These are phyloP conservation scores for Engystomops pustulosus DNA, from an alignment of 2,113 vertebrate genomes.

Conservation along the genomic window DNA sequence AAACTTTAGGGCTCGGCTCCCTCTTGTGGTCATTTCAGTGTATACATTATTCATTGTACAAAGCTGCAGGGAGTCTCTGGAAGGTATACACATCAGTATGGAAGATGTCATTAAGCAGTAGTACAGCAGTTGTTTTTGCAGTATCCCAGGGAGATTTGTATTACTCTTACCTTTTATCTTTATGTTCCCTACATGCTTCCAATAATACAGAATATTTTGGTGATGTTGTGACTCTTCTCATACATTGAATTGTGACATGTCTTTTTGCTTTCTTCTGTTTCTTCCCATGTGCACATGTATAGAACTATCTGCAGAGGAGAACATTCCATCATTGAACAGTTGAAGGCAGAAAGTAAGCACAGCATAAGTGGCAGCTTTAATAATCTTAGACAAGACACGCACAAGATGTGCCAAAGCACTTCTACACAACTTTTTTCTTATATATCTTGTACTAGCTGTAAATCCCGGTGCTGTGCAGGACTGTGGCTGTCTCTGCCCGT, in stretches of 20 bases:
- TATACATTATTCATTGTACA: not conserved
- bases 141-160: too few relatives aligned
- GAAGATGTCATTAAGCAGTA: not conserved
- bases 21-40: not conserved
- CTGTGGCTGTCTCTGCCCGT: too few relatives aligned
- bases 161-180: not conserved
- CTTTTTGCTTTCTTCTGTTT: not conserved
- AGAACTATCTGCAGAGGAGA: conserved; percentile 96
- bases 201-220: not conserved
- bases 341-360: conserved; percentile 88
- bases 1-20: not conserved
- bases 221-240: not conserved
- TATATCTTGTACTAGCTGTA: too few relatives aligned
- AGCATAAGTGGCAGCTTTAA: too few relatives aligned
- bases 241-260: not conserved
- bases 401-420: too few relatives aligned
- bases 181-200: not conserved
- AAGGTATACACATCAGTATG: too few relatives aligned
- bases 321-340: conserved; percentile 89
- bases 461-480: too few relatives aligned
- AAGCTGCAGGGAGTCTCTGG: not conserved
- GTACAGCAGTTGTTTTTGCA: not conserved
- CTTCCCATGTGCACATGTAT: conserved; percentile 61
- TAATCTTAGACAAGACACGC: too few relatives aligned
- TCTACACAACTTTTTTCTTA: too few relatives aligned